Evolutionary conservation across 2,888 invertebrate genomes (phyloP).

Genomic region (Drosophila falleni): DNA sequence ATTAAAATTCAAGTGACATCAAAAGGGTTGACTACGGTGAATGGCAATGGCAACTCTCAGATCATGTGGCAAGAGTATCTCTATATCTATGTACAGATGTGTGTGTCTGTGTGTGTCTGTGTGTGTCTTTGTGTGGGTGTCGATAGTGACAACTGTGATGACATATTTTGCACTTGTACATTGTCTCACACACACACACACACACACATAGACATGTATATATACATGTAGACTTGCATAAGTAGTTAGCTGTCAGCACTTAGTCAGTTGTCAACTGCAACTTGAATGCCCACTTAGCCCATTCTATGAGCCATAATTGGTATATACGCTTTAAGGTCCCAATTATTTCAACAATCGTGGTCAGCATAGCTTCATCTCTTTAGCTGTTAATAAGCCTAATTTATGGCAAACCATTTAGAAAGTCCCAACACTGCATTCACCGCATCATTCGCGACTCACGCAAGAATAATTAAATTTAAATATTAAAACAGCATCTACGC

Average conservation of each 20-base stretch:
- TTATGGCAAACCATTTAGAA: slow-evolving; percentile 63
- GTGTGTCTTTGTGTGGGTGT: slow-evolving; percentile 55
- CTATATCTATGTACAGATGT: not conserved
- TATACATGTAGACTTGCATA: slow-evolving; percentile 52
- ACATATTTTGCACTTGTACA: slow-evolving; percentile 78
- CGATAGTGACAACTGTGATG: slow-evolving; percentile 83
- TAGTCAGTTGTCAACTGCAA: slow-evolving; percentile 65
- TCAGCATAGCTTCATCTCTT: not conserved
- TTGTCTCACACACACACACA: slow-evolving; percentile 55
- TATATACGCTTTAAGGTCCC: slow-evolving; percentile 55
- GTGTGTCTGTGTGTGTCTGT: slow-evolving; percentile 19
- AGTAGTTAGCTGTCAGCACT: slow-evolving; percentile 66
- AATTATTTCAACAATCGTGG: slow-evolving; percentile 32
- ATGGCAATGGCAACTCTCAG: slow-evolving; percentile 33
- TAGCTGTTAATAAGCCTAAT: slow-evolving; percentile 71
- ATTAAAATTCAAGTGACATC: slow-evolving; percentile 83
- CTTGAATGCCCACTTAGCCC: slow-evolving; percentile 42
- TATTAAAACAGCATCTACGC: slow-evolving; percentile 77
- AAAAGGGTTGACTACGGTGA: slow-evolving; percentile 77
- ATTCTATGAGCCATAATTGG: slow-evolving; percentile 62
- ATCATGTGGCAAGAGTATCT: slow-evolving; percentile 25
- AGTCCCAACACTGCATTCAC: not conserved
- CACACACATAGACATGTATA: not conserved
- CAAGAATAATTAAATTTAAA: slow-evolving; percentile 81
- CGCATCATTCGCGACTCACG: slow-evolving; percentile 46